A percentile compares a stretch with the other conserved stretches of the same genome.
Conservation (phyloP, 2,888 invertebrate species). For the Stramonita haemastoma region DNA sequence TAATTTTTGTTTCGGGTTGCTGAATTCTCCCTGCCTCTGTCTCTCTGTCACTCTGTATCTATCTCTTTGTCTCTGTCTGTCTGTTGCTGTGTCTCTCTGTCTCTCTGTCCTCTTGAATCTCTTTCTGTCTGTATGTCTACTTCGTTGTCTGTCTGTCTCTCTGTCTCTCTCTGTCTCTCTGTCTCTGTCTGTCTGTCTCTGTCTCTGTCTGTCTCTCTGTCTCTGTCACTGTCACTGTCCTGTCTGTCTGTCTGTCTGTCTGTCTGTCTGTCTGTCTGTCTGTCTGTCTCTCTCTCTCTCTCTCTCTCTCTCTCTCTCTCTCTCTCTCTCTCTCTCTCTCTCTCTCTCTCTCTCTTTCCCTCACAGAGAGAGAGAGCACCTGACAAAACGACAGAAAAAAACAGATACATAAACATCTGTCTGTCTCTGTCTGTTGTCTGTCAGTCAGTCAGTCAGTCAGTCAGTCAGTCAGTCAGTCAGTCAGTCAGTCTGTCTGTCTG, state of each 20-base stretch:
- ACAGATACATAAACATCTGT: too few species aligned
- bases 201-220: slow-evolving; percentile 3
- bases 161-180: background rate
- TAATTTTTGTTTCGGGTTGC: background rate
- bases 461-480: too few species aligned
- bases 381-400: too few species aligned
- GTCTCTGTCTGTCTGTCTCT: background rate
- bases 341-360: too few species aligned
- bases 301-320: too few species aligned
- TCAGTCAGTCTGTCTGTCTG: too few species aligned
- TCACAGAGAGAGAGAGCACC: too few species aligned
- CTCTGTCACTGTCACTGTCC: background rate
- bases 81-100: background rate
- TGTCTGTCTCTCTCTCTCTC: too few species aligned
- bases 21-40: background rate
- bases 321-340: background rate
- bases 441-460: too few species aligned
- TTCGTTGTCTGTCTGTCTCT: too few species aligned
- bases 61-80: background rate
- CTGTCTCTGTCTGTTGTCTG: too few species aligned
- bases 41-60: background rate
- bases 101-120: background rate
- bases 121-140: background rate
- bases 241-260: background rate
- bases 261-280: background rate